A percentile compares a stretch with the other conserved stretches of the same genome.
These are phyloP conservation scores for Tetragonula carbonaria DNA, from an alignment of 2,888 invertebrate genomes.

Conservation along the genomic window DNA sequence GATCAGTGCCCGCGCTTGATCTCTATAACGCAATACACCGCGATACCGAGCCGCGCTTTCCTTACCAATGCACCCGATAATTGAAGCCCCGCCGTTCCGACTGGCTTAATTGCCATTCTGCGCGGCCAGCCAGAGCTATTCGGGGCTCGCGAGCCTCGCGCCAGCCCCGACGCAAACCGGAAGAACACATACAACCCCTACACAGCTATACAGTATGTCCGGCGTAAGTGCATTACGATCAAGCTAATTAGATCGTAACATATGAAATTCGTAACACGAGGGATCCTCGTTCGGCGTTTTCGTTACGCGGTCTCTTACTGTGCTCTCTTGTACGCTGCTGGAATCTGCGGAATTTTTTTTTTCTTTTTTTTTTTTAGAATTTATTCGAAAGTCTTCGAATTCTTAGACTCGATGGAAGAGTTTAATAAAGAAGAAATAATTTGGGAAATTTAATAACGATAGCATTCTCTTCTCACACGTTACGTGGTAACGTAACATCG, in stretches of 20 bases:
- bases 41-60: conserved; percentile 43
- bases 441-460: too few species aligned
- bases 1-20: conserved; percentile 12
- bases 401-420: too few species aligned
- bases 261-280: background rate
- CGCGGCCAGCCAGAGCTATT: conserved; percentile 12
- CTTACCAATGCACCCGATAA: conserved; percentile 55
- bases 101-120: conserved; percentile 49
- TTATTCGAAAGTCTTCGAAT: too few species aligned
- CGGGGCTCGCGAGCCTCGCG: conserved; percentile 3
- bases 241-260: conserved; percentile 1
- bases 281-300: background rate
- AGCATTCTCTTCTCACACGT: too few species aligned
- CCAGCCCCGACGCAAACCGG: background rate
- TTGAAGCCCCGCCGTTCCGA: conserved; percentile 37
- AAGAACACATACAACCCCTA: background rate
- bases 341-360: too few species aligned
- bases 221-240: background rate
- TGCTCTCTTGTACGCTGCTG: too few species aligned
- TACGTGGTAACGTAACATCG: too few species aligned
- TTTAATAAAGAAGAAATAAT: too few species aligned
- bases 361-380: too few species aligned
- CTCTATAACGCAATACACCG: conserved; percentile 40
- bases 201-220: background rate
- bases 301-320: too few species aligned